Percentiles rank a stretch among this genome's conserved stretches.
phyloP scores from a whole-genome alignment of 2,888 invertebrate species.

The Homarus gammarus region DNA sequence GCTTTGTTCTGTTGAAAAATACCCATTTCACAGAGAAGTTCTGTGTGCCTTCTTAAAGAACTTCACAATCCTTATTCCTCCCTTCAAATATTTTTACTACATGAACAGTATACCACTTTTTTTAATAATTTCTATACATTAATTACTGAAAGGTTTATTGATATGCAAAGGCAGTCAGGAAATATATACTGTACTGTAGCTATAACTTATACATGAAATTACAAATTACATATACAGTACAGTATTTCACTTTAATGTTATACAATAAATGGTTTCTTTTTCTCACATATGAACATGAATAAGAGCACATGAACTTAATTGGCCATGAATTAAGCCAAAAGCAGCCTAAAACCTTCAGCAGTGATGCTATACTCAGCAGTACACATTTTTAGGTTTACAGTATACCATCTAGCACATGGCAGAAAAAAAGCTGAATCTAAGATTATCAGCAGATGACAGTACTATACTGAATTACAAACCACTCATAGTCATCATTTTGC shows the following conservation, averaged over 20 bases:
- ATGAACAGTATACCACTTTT: too few relatives aligned
- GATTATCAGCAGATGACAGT: conserved; percentile 42
- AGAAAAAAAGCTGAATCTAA: conserved; percentile 24
- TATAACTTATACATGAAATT: too few relatives aligned
- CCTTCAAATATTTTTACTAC: too few relatives aligned
- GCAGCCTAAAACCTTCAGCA: conserved; percentile 39
- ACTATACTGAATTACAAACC: conserved; percentile 70
- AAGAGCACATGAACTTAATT: too few relatives aligned
- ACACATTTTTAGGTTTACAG: not conserved
- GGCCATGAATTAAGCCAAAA: conserved; percentile 21
- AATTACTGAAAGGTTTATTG: too few relatives aligned
- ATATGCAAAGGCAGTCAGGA: too few relatives aligned
- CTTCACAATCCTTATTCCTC: not conserved
- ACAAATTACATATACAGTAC: too few relatives aligned
- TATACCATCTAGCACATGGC: conserved; percentile 31
- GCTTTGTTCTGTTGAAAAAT: not conserved
- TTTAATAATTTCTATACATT: too few relatives aligned
- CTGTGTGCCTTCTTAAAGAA: not conserved
- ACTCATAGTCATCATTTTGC: conserved; percentile 41
- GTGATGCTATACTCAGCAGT: conserved; percentile 2
- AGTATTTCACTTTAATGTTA: too few relatives aligned
- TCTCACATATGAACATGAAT: too few relatives aligned
- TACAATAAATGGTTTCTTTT: too few relatives aligned
- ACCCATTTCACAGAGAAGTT: not conserved
- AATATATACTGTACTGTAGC: too few relatives aligned